Percentiles rank a stretch among this genome's conserved stretches.
These are phyloP conservation scores for Lapara coniferarum DNA, from an alignment of 2,888 invertebrate species.

Conservation along the genomic window DNA sequence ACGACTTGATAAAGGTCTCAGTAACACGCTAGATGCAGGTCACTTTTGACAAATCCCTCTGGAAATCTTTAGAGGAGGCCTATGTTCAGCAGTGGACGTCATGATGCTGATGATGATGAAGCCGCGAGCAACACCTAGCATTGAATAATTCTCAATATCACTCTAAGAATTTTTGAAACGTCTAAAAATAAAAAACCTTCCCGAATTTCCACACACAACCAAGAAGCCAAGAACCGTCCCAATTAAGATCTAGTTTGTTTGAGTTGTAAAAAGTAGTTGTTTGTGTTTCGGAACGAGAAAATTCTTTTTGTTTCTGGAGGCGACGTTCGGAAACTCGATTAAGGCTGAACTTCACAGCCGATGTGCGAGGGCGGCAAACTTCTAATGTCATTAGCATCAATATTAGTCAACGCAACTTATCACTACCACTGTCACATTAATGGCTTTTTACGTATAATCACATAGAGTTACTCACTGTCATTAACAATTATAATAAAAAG, in stretches of 20 bases:
- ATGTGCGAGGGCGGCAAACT: slow-evolving; percentile 31
- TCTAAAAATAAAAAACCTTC: not conserved
- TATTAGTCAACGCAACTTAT: slow-evolving; percentile 35
- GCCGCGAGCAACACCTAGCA: no score
- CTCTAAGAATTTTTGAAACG: not conserved
- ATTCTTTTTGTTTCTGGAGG: slow-evolving; percentile 11
- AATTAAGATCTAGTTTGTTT: not conserved
- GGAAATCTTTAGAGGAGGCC: no score
- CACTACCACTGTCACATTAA: slow-evolving; percentile 10
- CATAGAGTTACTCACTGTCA: not conserved
- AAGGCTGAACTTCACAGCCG: slow-evolving; percentile 35
- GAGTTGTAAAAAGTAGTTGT: slow-evolving; percentile 15
- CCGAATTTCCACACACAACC: not conserved
- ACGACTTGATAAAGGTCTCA: no score
- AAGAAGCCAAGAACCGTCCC: not conserved
- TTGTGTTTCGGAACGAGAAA: slow-evolving; percentile 13
- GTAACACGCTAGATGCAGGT: no score
- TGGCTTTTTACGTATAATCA: not conserved
- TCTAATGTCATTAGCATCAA: slow-evolving; percentile 38
- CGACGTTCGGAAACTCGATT: slow-evolving; percentile 37
- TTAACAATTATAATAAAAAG: no score
- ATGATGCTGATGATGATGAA: no score
- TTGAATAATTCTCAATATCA: not conserved
- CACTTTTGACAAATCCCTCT: no score
- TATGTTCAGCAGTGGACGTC: no score